phyloP scores from a whole-genome alignment of 2,797 vertebrate species.

The Lerista edwardsae region DNA sequence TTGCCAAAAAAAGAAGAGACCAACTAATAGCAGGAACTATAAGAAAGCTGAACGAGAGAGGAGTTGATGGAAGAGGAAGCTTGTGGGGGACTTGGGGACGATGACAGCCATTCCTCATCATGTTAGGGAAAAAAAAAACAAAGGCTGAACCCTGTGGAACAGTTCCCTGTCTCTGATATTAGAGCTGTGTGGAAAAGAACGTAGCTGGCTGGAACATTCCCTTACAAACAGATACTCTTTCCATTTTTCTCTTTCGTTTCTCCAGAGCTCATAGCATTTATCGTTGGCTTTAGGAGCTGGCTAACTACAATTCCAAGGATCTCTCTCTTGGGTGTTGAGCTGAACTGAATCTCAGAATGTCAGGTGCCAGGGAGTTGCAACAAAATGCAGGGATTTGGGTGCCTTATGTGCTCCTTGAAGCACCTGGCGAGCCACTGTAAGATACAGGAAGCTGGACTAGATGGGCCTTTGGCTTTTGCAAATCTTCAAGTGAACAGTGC shows the following conservation, averaged over 20 bases:
- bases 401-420: no score
- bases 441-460: no score
- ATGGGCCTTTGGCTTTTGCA: no score
- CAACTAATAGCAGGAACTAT: background rate
- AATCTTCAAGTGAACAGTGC: constrained; percentile 49
- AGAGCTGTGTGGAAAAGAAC: background rate
- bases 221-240: background rate
- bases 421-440: no score
- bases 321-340: background rate
- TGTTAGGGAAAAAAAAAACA: background rate
- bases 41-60: background rate
- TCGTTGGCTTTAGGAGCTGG: background rate
- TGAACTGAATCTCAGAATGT: no score
- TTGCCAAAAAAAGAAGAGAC: background rate
- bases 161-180: background rate
- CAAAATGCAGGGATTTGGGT: no score
- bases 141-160: background rate
- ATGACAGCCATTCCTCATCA: background rate
- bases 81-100: background rate
- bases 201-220: background rate
- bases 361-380: no score
- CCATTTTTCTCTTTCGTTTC: background rate
- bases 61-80: background rate
- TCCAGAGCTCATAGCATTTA: background rate
- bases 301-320: background rate